phyloP scores from a whole-genome alignment of 2,113 vertebrate species.

The Nesoenas mayeri region DNA sequence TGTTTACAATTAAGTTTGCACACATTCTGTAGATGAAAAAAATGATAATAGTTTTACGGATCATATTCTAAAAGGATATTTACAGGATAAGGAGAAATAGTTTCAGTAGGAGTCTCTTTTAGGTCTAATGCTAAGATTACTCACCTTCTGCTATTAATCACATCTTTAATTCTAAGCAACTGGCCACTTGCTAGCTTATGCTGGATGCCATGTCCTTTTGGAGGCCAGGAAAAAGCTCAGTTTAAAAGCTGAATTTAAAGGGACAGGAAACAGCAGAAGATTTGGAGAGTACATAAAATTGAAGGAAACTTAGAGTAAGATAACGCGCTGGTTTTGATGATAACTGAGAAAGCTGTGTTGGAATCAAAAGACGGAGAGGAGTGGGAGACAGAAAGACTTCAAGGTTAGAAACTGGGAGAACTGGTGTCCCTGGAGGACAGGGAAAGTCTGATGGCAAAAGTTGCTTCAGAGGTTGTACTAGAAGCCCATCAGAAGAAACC shows the following conservation, averaged over 20 bases:
- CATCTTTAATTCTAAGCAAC: not conserved
- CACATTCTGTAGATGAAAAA: not conserved
- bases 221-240: not conserved
- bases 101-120: not conserved
- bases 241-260: not conserved
- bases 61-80: not conserved
- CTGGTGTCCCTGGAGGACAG: not conserved
- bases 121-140: not conserved
- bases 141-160: not conserved
- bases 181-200: not conserved
- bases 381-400: not conserved
- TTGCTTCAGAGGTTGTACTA: not conserved
- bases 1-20: not conserved
- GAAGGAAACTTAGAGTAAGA: not conserved
- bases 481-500: not conserved
- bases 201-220: not conserved
- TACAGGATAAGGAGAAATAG: not conserved
- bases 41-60: not conserved
- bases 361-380: not conserved
- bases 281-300: not conserved
- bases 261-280: not conserved
- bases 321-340: not conserved
- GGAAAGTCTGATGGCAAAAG: not conserved
- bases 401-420: not conserved
- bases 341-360: not conserved